phyloP scores from a whole-genome alignment of 2,888 invertebrate species.

The Hypolimnas misippus region DNA sequence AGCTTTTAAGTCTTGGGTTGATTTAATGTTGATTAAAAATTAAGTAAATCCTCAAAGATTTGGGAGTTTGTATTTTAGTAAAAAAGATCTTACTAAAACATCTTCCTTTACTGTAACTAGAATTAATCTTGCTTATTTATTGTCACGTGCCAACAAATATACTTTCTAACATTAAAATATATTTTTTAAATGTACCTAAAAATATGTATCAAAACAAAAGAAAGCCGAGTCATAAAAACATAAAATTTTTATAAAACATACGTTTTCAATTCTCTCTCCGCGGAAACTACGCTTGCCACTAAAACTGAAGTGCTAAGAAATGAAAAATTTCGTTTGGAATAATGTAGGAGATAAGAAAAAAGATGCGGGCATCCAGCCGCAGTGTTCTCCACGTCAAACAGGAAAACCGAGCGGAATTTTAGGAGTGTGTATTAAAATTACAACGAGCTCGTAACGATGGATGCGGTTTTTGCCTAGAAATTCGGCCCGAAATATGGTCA shows the following conservation, averaged over 20 bases:
- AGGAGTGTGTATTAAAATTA: constrained; percentile 34
- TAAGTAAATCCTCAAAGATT: too few relatives aligned
- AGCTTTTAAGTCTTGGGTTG: too few relatives aligned
- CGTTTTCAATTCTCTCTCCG: background rate
- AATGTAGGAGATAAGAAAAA: constrained; percentile 34
- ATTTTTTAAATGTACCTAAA: too few relatives aligned
- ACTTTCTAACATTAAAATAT: too few relatives aligned
- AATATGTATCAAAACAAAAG: background rate
- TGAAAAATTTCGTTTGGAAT: constrained; percentile 30
- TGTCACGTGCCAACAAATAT: too few relatives aligned
- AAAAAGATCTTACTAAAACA: too few relatives aligned
- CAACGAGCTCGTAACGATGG: background rate
- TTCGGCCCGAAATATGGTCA: too few relatives aligned
- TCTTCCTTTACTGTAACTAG: too few relatives aligned
- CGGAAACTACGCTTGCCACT: constrained; percentile 8
- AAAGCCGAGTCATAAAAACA: background rate
- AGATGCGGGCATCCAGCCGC: constrained; percentile 28
- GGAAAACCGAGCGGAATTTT: constrained; percentile 30
- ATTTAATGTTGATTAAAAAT: too few relatives aligned
- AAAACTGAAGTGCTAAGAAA: constrained; percentile 20
- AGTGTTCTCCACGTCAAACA: constrained; percentile 32
- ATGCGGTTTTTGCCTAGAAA: background rate
- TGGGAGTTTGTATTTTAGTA: too few relatives aligned
- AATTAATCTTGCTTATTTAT: too few relatives aligned
- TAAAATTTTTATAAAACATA: constrained; percentile 6